Evolutionary conservation across 2,797 vertebrate genomes (phyloP).

Genomic region (Falco concolor): DNA sequence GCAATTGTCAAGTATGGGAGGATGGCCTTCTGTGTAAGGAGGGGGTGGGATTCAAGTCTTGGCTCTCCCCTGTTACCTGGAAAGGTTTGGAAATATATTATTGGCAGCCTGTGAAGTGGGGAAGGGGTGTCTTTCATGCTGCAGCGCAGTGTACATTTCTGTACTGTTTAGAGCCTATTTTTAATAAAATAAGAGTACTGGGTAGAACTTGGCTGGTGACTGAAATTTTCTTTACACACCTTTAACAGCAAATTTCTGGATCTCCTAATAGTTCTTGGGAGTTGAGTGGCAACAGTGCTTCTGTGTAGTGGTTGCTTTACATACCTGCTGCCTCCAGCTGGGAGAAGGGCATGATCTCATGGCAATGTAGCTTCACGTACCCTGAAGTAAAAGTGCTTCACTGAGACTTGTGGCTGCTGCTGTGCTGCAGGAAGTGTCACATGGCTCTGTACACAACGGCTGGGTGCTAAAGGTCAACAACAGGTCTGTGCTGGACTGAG

Average conservation of each 20-base stretch:
- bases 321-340: not conserved
- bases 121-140: not conserved
- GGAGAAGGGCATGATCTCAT: accelerated
- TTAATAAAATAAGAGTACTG: not conserved
- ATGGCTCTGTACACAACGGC: accelerated
- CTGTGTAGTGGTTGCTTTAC: not conserved
- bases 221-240: not conserved
- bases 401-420: not conserved
- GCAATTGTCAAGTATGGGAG: not conserved
- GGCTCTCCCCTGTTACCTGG: not conserved
- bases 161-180: not conserved
- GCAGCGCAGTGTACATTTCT: not conserved
- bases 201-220: not conserved
- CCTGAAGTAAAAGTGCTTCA: not conserved
- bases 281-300: not conserved
- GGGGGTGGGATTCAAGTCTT: not conserved
- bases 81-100: not conserved
- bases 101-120: not conserved
- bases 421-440: not conserved
- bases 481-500: not conserved
- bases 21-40: not conserved
- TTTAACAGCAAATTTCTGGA: not conserved
- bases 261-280: accelerated
- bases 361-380: accelerated
- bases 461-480: not conserved